A percentile compares a stretch with the other conserved stretches of the same genome.
Evolutionary conservation across 1,140 invertebrate genomes (phyloP).

Genomic region (Marisa cornuarietis): DNA sequence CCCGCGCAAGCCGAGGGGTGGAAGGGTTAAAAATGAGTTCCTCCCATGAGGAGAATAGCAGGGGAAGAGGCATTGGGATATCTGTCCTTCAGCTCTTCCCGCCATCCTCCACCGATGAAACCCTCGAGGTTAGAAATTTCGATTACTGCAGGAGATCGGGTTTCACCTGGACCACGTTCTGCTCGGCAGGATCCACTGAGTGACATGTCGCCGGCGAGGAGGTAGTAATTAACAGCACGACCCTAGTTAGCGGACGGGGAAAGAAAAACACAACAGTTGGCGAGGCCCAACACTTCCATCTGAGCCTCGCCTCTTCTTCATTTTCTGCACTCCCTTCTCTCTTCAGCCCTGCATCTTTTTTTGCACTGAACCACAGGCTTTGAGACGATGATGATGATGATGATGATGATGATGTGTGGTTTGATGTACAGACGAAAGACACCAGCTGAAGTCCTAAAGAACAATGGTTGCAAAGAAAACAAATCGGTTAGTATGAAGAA

Average conservation of each 20-base stretch:
- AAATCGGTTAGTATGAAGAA: no score
- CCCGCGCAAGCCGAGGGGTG: no score
- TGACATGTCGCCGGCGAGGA: conserved; percentile 21
- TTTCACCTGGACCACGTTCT: conserved; percentile 19
- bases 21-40: no score
- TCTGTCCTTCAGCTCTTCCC: neutral
- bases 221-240: conserved; percentile 18
- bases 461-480: no score
- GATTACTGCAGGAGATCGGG: conserved; percentile 18
- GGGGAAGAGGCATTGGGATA: no score
- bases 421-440: no score
- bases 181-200: conserved; percentile 15
- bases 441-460: no score
- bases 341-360: neutral
- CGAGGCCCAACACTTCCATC: neutral
- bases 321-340: neutral
- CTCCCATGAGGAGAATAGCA: neutral
- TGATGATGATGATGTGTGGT: no score
- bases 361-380: no score
- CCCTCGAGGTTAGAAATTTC: conserved; percentile 23
- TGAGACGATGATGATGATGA: no score
- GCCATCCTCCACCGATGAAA: neutral
- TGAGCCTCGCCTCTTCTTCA: neutral
- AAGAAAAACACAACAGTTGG: conserved; percentile 24
- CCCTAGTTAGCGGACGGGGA: neutral